Base-by-base conservation (phyloP, 2,113 vertebrate species). In the Probosciger aterrimus region DNA sequence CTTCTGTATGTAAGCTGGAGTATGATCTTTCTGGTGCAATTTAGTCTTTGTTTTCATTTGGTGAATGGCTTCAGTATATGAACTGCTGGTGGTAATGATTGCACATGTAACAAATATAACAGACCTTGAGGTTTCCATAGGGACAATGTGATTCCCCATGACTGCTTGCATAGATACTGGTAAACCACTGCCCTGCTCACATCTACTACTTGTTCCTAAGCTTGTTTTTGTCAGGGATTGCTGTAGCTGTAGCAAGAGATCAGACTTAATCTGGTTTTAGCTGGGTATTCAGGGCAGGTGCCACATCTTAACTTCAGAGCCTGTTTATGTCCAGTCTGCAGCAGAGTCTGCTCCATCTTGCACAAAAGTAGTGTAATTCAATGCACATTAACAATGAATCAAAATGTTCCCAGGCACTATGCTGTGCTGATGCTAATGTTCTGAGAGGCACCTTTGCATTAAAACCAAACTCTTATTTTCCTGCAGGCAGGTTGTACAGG, bases 81-180 rank as follows among this genome's bases (percentile, higher is more conserved):
- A 63, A 77, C 50, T 90, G 41, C 71, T 88, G 63, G 41, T 41
- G 67, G 68, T 52, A 59, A 46, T 71, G 22, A 7, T 7, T 24
- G 67, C n/a, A 35, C 14, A 3, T 37, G 37, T 53, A 18, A 18
- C 46, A 47, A 70, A 83, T 49, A n/a, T 59, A 18, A 19, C 41
- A 52, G 74, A 83, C 50, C 64, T 78, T 75, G 43, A 88, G 39
- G 50, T 88, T 93, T 94, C 80, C 68, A 64, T 64, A 65, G 83
- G 77, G 69, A 84, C 3, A 3, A 18, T 62, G 44, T 60, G 57
- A 76, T 82, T 87, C 50, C 41, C 33, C 30, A 2, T 41, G 55
- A 43, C 27, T 50, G 11, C 39, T 91, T 84, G 37, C 39, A 31
- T 1, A 52, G 82, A 59, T 71, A 24, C 39, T 57, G 57, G 35